These are phyloP conservation scores for Nebria salina DNA, from an alignment of 2,888 invertebrate genomes.

Conservation along the genomic window DNA sequence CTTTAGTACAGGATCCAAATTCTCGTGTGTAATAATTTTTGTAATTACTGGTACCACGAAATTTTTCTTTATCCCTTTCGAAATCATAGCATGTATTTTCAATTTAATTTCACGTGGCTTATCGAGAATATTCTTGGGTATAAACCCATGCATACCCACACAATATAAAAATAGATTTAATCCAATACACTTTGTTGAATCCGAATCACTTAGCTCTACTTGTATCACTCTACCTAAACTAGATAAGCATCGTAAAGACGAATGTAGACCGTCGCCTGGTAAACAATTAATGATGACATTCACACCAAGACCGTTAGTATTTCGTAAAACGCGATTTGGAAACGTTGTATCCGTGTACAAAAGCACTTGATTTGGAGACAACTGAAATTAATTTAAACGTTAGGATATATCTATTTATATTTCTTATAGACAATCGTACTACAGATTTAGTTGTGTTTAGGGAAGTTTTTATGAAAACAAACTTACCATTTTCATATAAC, in stretches of 20 bases:
- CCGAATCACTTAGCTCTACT: conserved; percentile 85
- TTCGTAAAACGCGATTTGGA: conserved; percentile 81
- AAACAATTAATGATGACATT: conserved; percentile 91
- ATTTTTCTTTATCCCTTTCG: conserved; percentile 71
- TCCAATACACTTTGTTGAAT: conserved; percentile 73
- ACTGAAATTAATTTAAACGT: not conserved
- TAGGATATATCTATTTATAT: not conserved
- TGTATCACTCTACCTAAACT: conserved; percentile 78
- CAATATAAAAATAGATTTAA: conserved; percentile 81
- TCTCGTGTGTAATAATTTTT: conserved; percentile 68
- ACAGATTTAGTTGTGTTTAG: not conserved
- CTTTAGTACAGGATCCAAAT: not conserved
- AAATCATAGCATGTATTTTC: conserved; percentile 67
- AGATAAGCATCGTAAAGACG: conserved; percentile 71
- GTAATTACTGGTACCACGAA: conserved; percentile 75
- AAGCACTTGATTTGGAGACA: not conserved
- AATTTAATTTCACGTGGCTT: conserved; percentile 65
- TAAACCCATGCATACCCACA: conserved; percentile 80
- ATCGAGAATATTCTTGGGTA: conserved; percentile 75
- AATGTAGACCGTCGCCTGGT: conserved; percentile 87
- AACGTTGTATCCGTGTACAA: conserved; percentile 72
- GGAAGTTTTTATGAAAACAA: not conserved
- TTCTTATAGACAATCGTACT: not conserved
- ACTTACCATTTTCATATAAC: not conserved
- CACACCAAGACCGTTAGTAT: conserved; percentile 88